Conservation (phyloP, 1,140 invertebrate genomes). For the Drosophila sp. region DNA sequence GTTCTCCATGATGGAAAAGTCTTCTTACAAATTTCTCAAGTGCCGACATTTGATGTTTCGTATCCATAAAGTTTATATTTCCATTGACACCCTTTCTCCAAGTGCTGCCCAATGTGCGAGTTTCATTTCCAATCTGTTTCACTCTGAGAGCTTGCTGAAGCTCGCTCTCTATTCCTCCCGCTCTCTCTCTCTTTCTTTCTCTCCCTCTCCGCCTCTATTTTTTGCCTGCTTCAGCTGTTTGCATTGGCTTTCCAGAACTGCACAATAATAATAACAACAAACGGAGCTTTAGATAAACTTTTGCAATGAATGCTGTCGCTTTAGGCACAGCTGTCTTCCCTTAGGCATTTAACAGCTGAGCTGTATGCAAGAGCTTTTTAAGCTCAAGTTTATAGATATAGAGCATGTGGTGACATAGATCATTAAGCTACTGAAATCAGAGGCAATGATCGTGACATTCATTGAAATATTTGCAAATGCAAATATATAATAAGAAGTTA, state of each 20-base stretch:
- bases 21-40: slow-evolving; percentile 42
- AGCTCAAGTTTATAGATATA: neutral
- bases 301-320: slow-evolving; percentile 3
- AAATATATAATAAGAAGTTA: no score
- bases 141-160: slow-evolving; percentile 17
- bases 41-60: slow-evolving; percentile 45
- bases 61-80: slow-evolving; percentile 73
- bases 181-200: neutral
- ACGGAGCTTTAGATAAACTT: slow-evolving; percentile 40
- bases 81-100: slow-evolving; percentile 79
- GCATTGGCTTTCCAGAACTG: slow-evolving; percentile 32
- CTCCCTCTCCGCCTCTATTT: neutral
- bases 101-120: slow-evolving; percentile 12
- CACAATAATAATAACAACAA: slow-evolving; percentile 46
- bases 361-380: neutral
- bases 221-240: slow-evolving; percentile 42
- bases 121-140: slow-evolving; percentile 4
- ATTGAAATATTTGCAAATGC: no score
- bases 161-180: slow-evolving; percentile 5
- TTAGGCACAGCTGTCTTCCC: slow-evolving; percentile 55
- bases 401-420: no score
- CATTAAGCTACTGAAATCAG: no score
- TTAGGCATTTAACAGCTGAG: slow-evolving; percentile 6
- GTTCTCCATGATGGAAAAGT: slow-evolving; percentile 24
- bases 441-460: no score